These are phyloP conservation scores for Rallus crepitans DNA, from an alignment of 2,797 vertebrate species.

Conservation along the genomic window DNA sequence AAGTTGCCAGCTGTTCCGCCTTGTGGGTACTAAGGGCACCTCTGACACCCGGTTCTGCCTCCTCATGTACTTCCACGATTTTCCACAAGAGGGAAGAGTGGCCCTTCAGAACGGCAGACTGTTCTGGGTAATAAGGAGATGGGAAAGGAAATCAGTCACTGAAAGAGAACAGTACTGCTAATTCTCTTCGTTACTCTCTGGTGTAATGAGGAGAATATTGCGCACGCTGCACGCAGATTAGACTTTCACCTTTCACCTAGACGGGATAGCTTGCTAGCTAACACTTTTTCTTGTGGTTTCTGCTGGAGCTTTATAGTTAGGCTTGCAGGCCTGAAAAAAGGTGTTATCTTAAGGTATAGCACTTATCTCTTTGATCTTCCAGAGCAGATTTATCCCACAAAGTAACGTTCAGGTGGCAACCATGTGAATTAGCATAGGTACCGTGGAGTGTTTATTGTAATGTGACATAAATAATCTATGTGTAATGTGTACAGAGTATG, in stretches of 20 bases:
- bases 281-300: not conserved
- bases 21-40: not conserved
- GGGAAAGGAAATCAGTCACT: not conserved
- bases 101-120: not conserved
- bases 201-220: not conserved
- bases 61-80: not conserved
- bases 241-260: not conserved
- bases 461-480: not conserved
- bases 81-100: conserved; percentile 78
- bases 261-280: not conserved
- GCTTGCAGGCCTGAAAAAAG: not conserved
- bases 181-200: not conserved
- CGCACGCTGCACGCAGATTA: not conserved
- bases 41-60: not conserved
- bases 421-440: not conserved
- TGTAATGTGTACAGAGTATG: not conserved
- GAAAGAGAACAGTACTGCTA: not conserved
- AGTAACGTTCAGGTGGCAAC: not conserved
- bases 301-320: not conserved
- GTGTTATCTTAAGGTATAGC: not conserved
- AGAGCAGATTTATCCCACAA: not conserved
- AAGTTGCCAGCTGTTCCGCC: not conserved
- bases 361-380: not conserved
- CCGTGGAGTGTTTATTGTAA: not conserved
- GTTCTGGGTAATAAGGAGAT: not conserved